These are phyloP conservation scores for Cataglyphis cursor DNA, from an alignment of 2,888 invertebrate genomes.

Conservation along the genomic window DNA sequence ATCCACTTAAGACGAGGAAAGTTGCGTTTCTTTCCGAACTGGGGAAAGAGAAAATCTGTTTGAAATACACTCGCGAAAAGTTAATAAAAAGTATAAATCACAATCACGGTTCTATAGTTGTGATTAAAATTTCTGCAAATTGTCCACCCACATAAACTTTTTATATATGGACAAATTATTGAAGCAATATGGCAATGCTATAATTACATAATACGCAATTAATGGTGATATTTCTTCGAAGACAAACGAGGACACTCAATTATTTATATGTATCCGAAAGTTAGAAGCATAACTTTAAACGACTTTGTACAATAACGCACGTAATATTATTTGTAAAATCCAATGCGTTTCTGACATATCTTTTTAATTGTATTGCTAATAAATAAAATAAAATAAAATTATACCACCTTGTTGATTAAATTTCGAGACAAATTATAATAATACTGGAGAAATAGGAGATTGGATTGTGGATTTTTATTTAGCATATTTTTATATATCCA, in stretches of 20 bases:
- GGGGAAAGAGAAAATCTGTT: background rate
- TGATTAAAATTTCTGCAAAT: constrained; percentile 15
- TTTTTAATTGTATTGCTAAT: constrained; percentile 24
- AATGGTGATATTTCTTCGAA: background rate
- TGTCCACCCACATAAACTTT: background rate
- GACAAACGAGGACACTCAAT: background rate
- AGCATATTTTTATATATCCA: constrained; percentile 16
- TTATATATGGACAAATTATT: constrained; percentile 25
- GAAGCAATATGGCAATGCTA: background rate
- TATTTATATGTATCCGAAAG: constrained; percentile 6
- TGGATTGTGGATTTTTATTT: constrained; percentile 15
- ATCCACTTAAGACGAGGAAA: constrained; percentile 40
- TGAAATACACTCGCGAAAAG: constrained; percentile 2
- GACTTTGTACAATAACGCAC: constrained; percentile 23
- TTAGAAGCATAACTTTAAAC: background rate
- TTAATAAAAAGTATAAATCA: constrained; percentile 14
- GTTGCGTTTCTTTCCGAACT: constrained; percentile 3
- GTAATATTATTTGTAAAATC: constrained; percentile 16
- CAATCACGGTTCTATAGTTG: constrained; percentile 1
- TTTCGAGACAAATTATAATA: background rate
- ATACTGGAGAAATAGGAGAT: background rate
- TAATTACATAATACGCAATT: background rate
- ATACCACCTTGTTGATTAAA: constrained; percentile 11
- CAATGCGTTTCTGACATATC: background rate
- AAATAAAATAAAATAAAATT: constrained; percentile 32